These are phyloP conservation scores for Pterocles burchelli DNA, from an alignment of 2,113 vertebrate genomes.

Conservation along the genomic window DNA sequence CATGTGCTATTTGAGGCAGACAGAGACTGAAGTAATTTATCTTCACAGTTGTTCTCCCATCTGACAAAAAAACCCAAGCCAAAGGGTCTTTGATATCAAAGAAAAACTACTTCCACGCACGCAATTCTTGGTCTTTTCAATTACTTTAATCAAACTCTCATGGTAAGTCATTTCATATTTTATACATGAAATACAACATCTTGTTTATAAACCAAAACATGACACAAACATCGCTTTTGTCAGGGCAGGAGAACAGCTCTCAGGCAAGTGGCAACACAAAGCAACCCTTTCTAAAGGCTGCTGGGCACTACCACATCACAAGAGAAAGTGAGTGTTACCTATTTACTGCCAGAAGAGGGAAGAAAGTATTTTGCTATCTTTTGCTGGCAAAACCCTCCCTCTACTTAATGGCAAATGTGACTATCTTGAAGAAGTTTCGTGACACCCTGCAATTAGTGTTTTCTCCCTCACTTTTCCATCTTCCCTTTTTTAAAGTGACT, in stretches of 20 bases:
- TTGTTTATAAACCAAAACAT: conserved; percentile 29
- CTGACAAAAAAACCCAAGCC: background rate
- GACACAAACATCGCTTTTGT: background rate
- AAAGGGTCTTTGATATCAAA: conserved; percentile 33
- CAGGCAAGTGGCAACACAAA: background rate
- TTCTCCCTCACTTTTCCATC: background rate
- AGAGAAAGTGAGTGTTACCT: background rate
- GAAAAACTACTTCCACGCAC: background rate
- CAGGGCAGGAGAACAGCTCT: background rate
- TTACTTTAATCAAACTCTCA: conserved; percentile 21
- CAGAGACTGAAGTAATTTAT: background rate
- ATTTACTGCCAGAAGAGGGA: background rate
- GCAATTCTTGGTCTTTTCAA: conserved; percentile 7
- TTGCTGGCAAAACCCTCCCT: background rate
- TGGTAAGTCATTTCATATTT: conserved; percentile 10
- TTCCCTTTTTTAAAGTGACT: background rate
- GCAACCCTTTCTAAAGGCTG: background rate
- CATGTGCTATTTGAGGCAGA: background rate
- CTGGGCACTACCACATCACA: background rate
- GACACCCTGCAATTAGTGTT: background rate
- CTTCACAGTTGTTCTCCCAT: background rate
- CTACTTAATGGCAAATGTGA: background rate
- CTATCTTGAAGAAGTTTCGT: background rate
- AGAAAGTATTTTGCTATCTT: background rate
- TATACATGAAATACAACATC: background rate